A percentile compares a stretch with the other conserved stretches of the same genome.
These are phyloP conservation scores for Lordiphosa clarofinis DNA, from an alignment of 1,140 invertebrate genomes.

Conservation along the genomic window DNA sequence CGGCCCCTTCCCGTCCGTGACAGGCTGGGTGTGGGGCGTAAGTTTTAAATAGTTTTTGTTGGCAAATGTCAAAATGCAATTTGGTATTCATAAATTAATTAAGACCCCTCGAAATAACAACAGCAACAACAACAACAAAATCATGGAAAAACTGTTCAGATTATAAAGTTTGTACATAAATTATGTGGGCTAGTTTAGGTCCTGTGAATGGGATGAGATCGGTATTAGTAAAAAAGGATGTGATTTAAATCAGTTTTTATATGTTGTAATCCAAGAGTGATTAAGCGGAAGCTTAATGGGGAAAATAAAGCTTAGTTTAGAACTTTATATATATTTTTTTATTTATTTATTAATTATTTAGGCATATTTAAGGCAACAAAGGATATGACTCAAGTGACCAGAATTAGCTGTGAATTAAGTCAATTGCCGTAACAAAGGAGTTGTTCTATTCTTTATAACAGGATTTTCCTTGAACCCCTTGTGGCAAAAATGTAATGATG, in stretches of 20 bases:
- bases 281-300: conserved; percentile 16
- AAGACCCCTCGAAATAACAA: conserved; percentile 48
- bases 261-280: conserved; percentile 50
- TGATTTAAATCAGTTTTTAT: conserved; percentile 42
- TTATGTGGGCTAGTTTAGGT: conserved; percentile 27
- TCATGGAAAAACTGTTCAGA: conserved; percentile 38
- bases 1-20: not conserved
- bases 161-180: conserved; percentile 65
- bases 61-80: conserved; percentile 70
- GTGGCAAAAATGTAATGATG: too few relatives aligned
- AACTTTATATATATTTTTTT: too few relatives aligned
- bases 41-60: conserved; percentile 75
- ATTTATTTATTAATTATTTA: too few relatives aligned
- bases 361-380: too few relatives aligned
- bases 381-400: too few relatives aligned
- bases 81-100: conserved; percentile 77
- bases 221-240: conserved; percentile 2
- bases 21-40: conserved; percentile 18
- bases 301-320: not conserved
- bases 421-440: too few relatives aligned
- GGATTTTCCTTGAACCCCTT: too few relatives aligned
- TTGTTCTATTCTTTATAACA: too few relatives aligned
- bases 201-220: not conserved
- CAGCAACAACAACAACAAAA: conserved; percentile 1
- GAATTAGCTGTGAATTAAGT: too few relatives aligned